Conservation (phyloP, 1,140 invertebrate species). For the Drosophila malerkotliana region DNA sequence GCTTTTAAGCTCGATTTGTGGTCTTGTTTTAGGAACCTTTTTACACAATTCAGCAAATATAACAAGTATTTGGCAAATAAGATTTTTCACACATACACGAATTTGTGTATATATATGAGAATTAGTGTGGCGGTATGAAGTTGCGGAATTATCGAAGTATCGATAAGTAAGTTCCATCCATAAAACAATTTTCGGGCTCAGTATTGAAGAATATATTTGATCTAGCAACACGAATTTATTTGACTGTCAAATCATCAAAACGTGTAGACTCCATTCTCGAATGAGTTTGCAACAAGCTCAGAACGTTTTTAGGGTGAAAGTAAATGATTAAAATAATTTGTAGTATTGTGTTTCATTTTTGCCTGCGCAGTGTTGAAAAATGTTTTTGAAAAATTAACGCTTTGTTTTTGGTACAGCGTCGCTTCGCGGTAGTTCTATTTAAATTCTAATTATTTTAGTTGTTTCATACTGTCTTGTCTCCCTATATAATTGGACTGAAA, state of each 20-base stretch:
- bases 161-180: not conserved
- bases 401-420: constrained; percentile 71
- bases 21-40: constrained; percentile 22
- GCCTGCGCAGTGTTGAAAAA: constrained; percentile 64
- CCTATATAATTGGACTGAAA: not conserved
- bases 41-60: constrained; percentile 24
- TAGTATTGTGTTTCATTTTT: not conserved
- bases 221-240: not conserved
- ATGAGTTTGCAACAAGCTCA: not conserved
- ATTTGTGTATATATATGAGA: constrained; percentile 32
- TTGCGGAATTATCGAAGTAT: not conserved
- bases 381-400: constrained; percentile 72
- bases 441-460: constrained; percentile 1
- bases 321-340: not conserved
- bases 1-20: constrained; percentile 11
- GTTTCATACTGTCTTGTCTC: not conserved
- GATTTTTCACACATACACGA: constrained; percentile 22
- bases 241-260: not conserved
- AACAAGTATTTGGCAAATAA: constrained; percentile 30
- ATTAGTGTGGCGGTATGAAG: constrained; percentile 6
- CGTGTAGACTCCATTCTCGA: not conserved
- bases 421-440: constrained; percentile 15
- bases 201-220: not conserved
- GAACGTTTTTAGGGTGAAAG: not conserved
- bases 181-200: not conserved